Evolutionary conservation across 2,113 vertebrate genomes (phyloP), one percentile per base, ranked within the genome.

Genomic region (Solea senegalensis): DNA sequence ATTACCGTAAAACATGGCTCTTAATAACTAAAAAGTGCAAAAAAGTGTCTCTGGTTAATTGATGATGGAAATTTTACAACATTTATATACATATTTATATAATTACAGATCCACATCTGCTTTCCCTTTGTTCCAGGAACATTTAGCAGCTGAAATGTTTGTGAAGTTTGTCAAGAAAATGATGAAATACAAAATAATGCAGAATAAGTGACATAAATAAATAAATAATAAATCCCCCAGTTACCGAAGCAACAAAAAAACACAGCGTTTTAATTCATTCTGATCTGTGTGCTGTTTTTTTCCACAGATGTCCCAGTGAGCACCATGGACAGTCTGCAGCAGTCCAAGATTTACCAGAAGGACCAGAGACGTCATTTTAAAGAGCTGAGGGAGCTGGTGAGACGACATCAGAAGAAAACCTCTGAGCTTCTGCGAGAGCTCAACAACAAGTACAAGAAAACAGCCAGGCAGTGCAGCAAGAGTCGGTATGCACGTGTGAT

Each of bases 401-500:
- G 97, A 88, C 95, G 93, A 57, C 98, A 99, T 74, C 97, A 98
- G 90, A 98, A 98, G 93, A 98, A 98, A 89, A 98, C 96, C n/a
- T 95, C 95, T 0, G 88, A 90, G 59, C 89, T 91, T 0, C 83
- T 90, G 49, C 60, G 85, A 59, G 91, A 90, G 9, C 59, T 89
- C 74, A 88, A 72, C 86, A 89, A 78, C 80, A 91, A 89, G 54
- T 82, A 86, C 72, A 91, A 91, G 83, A 98, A 98, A 84, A 94
- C 90, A 1, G 91, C 95, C 14, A 94, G 96, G 54, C 95, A 94
- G 85, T 95, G 97, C 68, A 96, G 95, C 92, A 98, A 96, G 94
- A 98, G 94, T 87, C 96, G 95, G 97, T 86, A 90, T 59, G 90
- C 89, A 87, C 72, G n/a, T 1, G 44, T 10, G 11, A 10, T 45